Evolutionary conservation across 2,888 invertebrate genomes (phyloP).

Genomic region (Tetramorium bicarinatum): DNA sequence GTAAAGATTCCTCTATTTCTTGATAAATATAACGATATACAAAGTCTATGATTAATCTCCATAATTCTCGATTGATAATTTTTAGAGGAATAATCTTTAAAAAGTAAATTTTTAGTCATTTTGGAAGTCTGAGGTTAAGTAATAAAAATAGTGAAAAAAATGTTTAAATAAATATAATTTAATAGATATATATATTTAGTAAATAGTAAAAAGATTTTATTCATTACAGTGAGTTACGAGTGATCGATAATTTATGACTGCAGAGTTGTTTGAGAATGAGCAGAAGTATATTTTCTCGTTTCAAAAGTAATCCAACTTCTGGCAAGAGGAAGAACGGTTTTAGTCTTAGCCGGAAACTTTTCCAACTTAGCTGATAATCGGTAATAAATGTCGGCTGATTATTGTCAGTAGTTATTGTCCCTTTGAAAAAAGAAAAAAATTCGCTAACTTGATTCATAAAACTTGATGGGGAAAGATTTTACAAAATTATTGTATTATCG

Average conservation of each 20-base stretch:
- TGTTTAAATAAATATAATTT: background rate
- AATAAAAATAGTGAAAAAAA: background rate
- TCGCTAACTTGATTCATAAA: conserved; percentile 47
- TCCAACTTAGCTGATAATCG: conserved; percentile 71
- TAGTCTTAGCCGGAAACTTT: conserved; percentile 62
- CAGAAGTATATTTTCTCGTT: conserved; percentile 62
- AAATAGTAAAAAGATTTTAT: conserved; percentile 14
- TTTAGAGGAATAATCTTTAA: background rate
- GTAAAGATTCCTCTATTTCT: background rate
- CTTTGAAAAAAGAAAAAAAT: conserved; percentile 49
- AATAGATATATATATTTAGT: background rate
- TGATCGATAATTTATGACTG: background rate
- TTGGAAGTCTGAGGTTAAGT: background rate
- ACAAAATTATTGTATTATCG: background rate
- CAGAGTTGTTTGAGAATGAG: background rate
- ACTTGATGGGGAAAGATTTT: background rate
- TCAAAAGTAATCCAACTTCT: conserved; percentile 72
- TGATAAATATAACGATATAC: background rate
- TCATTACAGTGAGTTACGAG: background rate
- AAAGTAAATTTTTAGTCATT: background rate
- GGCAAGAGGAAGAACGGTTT: conserved; percentile 45
- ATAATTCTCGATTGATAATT: background rate
- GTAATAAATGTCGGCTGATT: conserved; percentile 69
- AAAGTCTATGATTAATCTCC: background rate
- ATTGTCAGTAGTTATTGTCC: conserved; percentile 61